A percentile compares a stretch with the other conserved stretches of the same genome.
phyloP scores from a whole-genome alignment of 2,113 vertebrate genomes.

The Cynopterus brachyotis region DNA sequence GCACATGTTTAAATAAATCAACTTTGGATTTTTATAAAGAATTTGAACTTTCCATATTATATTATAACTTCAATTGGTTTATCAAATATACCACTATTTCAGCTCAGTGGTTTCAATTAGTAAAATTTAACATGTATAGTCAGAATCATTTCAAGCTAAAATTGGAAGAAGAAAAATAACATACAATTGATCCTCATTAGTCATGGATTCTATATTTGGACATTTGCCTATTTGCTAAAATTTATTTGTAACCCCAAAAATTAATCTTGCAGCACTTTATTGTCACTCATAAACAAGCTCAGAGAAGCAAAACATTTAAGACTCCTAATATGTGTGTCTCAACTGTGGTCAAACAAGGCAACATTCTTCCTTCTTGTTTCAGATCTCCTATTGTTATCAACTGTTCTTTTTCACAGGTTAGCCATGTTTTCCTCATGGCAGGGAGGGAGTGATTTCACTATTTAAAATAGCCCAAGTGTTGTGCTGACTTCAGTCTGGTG shows the following conservation, averaged over 20 bases:
- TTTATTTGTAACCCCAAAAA: background rate
- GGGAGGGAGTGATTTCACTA: background rate
- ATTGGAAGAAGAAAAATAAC: background rate
- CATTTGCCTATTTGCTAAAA: background rate
- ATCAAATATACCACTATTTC: background rate
- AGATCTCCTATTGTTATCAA: background rate
- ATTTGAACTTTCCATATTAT: background rate
- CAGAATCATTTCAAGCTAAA: background rate
- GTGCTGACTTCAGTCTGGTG: background rate
- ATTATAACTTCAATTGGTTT: background rate
- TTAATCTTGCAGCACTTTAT: background rate
- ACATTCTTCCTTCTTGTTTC: background rate
- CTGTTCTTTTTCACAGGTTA: background rate
- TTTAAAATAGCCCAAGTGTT: background rate
- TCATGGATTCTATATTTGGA: background rate
- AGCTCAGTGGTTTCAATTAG: background rate
- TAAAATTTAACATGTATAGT: background rate
- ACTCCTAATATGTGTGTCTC: background rate
- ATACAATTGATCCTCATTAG: background rate
- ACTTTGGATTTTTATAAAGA: background rate
- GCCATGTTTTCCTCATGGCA: background rate
- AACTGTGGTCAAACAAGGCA: background rate
- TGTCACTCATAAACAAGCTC: background rate
- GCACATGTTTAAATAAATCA: background rate
- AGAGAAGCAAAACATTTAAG: background rate